Evolutionary conservation across 2,888 invertebrate species (phyloP).

Genomic region (Nowickia ferox): DNA sequence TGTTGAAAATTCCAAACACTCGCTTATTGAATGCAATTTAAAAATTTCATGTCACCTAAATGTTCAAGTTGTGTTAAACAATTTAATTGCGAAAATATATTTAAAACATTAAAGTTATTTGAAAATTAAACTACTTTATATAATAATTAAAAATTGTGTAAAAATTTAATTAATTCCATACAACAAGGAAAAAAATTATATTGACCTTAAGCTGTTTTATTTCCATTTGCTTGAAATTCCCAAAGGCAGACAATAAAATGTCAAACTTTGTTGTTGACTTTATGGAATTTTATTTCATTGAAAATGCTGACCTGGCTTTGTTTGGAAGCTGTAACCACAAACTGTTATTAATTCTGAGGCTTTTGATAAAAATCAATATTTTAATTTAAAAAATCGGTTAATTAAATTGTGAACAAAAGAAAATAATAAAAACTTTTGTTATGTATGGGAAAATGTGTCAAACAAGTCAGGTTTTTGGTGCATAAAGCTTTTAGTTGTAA

Average conservation of each 20-base stretch:
- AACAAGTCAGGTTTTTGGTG: not conserved
- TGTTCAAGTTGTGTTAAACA: not conserved
- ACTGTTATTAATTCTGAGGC: conserved; percentile 54
- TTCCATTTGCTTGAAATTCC: not conserved
- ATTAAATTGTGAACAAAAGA: conserved; percentile 24
- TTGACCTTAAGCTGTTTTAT: conserved; percentile 29
- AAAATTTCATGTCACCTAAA: not conserved
- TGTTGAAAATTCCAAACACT: conserved; percentile 24
- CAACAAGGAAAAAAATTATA: not conserved
- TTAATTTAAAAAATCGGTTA: not conserved
- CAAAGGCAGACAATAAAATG: not conserved
- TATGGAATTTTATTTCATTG: conserved; percentile 7
- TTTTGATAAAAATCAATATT: conserved; percentile 47
- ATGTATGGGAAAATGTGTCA: not conserved
- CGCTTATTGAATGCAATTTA: conserved; percentile 6
- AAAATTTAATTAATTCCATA: not conserved
- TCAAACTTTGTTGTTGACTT: conserved; percentile 1
- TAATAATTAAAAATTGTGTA: not conserved
- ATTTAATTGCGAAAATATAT: not conserved
- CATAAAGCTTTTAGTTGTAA: not conserved
- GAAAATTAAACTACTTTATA: not conserved
- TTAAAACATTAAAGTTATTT: not conserved
- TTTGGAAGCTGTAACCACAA: conserved; percentile 43
- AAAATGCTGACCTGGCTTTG: conserved; percentile 1
- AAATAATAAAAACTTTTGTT: not conserved